Conservation (phyloP, 1,140 invertebrate genomes). For the Formica exsecta region DNA sequence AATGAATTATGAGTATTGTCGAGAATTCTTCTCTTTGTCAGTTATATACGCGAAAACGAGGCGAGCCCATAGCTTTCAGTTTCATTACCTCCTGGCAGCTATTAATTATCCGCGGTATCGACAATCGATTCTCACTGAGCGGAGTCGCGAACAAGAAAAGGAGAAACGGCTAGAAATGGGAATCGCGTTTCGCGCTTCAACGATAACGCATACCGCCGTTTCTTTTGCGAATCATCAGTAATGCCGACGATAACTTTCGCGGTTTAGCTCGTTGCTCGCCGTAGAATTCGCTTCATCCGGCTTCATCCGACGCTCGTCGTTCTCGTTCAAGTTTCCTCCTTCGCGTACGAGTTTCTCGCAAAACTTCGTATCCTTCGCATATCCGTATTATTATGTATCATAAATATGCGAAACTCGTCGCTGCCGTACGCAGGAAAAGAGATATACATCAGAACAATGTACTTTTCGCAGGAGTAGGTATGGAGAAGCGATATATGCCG, state of each 20-base stretch:
- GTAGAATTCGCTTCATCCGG: constrained; percentile 25
- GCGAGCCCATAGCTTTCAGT: constrained; percentile 23
- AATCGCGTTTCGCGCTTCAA: constrained; percentile 29
- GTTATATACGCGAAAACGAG: constrained; percentile 2
- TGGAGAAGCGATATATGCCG: background rate
- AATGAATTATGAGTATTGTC: constrained; percentile 29
- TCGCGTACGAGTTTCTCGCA: constrained; percentile 17
- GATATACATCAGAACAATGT: constrained; percentile 9
- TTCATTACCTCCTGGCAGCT: constrained; percentile 43
- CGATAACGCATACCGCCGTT: constrained; percentile 46
- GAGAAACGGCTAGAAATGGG: constrained; percentile 21
- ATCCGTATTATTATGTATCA: constrained; percentile 63
- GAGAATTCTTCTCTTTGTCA: background rate
- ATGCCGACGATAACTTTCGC: constrained; percentile 58
- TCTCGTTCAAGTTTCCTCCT: constrained; percentile 54
- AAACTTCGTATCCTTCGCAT: constrained; percentile 60
- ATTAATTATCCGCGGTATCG: constrained; percentile 42
- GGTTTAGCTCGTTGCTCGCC: constrained; percentile 59
- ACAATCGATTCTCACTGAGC: constrained; percentile 42
- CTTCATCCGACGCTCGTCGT: constrained; percentile 56
- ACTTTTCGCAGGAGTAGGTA: constrained; percentile 25
- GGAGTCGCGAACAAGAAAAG: constrained; percentile 37
- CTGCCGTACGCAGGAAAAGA: background rate
- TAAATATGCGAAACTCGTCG: constrained; percentile 69
- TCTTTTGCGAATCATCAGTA: constrained; percentile 56